These are phyloP conservation scores for Gastrophryne carolinensis DNA, from an alignment of 2,797 vertebrate species.

Conservation along the genomic window DNA sequence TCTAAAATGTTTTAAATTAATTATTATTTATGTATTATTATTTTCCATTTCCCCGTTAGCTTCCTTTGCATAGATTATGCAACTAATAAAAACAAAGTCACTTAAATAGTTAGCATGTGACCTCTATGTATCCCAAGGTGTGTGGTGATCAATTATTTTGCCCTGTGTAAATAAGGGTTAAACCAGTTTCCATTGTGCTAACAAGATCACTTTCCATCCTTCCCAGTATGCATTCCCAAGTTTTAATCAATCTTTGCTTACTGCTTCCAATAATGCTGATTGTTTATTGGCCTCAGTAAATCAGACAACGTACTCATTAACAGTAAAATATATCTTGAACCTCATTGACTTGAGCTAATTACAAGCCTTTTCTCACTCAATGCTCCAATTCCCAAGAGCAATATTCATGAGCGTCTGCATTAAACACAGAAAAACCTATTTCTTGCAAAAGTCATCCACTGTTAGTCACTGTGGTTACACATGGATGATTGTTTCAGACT, in stretches of 20 bases:
- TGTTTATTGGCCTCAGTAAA: slow-evolving; percentile 2
- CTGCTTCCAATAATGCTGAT: slow-evolving; percentile 6
- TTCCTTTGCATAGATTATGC: no score
- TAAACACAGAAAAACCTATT: not conserved
- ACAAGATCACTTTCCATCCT: not conserved
- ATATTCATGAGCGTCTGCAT: not conserved
- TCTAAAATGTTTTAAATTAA: no score
- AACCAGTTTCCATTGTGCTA: not conserved
- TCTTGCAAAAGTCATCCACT: no score
- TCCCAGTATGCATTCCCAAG: not conserved
- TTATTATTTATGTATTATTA: no score
- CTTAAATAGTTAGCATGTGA: slow-evolving; percentile 1
- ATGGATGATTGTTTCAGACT: not conserved
- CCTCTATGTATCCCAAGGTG: not conserved
- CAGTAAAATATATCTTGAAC: slow-evolving; percentile 59
- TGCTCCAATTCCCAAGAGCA: slow-evolving; percentile 38
- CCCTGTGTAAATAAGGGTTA: not conserved
- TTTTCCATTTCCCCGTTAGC: no score
- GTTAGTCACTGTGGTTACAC: not conserved
- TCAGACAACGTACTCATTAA: slow-evolving; percentile 53
- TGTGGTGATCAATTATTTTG: not conserved
- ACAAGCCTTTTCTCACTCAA: slow-evolving; percentile 53
- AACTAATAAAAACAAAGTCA: not conserved
- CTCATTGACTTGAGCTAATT: slow-evolving; percentile 63
- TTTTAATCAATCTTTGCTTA: slow-evolving; percentile 1